Base-by-base conservation (phyloP, 2,113 vertebrate species). In the Aspiorhynchus laticeps region DNA sequence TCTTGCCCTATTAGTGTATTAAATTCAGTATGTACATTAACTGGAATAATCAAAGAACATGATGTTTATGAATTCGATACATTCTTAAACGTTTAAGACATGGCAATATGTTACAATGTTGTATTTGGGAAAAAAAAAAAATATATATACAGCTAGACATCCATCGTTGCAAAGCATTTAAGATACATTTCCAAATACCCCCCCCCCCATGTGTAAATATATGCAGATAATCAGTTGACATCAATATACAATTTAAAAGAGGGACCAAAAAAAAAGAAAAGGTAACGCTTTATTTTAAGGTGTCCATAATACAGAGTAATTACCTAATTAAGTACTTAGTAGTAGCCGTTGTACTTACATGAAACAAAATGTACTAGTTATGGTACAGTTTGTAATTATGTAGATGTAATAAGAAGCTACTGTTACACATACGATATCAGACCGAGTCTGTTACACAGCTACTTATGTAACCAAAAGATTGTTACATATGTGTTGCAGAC, bases 61-160 rank as follows among this genome's bases (percentile, higher is more conserved):
- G 80, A 86, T 83, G 75, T 69, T 41, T 51, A 38, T 87, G 36
- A 87, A 48, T 69, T 61, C 9, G n/a, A 80, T 17, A 56, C 65
- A 28, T 71, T 84, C 26, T 74, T 84, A 48, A 79, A 36, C 36
- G 28, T 67, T 51, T 79, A 77, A 84, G 63, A 87, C 56, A 88
- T 84, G 80, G 80, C n/a, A 56, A 7, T 87, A 85, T 73, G 85
- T 80, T 80, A 88, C 80, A 90, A 80, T 76, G 84, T 76, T 76
- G 75, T 71, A 82, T 67, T 26, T 85, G 26, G 17, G 28, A 21
- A 41, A 17, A 48, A 38, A 21, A 73, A 7, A 63, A 48, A 36
- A 17, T 75, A 1, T 84, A 76, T n/a, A 81, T 84, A 65, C 51
- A 80, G 56, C 80, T 77, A 63, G 80, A 88, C 53, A 69, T 78